Percentiles rank a stretch among this genome's conserved stretches.
Conservation (phyloP, 1,140 invertebrate species). For the Brachionus sp. region DNA sequence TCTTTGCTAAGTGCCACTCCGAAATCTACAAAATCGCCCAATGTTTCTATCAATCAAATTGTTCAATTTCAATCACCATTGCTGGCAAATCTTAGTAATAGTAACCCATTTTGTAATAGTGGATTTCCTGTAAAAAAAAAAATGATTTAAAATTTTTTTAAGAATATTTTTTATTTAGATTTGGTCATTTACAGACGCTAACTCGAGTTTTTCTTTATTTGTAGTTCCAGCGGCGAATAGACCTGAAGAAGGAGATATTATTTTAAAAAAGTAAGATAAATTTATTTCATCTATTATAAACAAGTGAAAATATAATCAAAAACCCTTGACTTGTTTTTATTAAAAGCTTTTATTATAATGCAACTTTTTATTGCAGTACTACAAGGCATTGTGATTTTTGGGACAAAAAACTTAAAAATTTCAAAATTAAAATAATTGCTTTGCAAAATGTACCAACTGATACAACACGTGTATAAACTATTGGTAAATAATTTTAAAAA, state of each 20-base stretch:
- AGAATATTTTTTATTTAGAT: neutral
- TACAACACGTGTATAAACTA: no score
- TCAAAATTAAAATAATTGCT: no score
- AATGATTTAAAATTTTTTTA: neutral
- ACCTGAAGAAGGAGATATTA: neutral
- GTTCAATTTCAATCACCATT: neutral
- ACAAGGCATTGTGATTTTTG: no score
- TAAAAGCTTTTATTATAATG: no score
- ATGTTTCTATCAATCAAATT: neutral
- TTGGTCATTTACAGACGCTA: neutral
- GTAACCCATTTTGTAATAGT: neutral
- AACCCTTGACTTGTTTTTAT: no score
- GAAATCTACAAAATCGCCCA: neutral
- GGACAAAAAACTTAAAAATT: no score
- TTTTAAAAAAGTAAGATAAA: slow-evolving; percentile 3
- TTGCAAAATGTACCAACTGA: no score
- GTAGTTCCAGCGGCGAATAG: neutral
- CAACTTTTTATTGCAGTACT: no score
- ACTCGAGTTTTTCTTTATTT: neutral
- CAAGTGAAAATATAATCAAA: neutral
- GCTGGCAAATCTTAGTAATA: neutral
- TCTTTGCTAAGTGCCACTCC: neutral
- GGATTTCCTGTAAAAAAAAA: neutral
- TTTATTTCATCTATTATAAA: neutral
- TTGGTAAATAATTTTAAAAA: no score